Evolutionary conservation across 2,113 vertebrate genomes (phyloP).

Genomic region (Leuciscus idus): DNA sequence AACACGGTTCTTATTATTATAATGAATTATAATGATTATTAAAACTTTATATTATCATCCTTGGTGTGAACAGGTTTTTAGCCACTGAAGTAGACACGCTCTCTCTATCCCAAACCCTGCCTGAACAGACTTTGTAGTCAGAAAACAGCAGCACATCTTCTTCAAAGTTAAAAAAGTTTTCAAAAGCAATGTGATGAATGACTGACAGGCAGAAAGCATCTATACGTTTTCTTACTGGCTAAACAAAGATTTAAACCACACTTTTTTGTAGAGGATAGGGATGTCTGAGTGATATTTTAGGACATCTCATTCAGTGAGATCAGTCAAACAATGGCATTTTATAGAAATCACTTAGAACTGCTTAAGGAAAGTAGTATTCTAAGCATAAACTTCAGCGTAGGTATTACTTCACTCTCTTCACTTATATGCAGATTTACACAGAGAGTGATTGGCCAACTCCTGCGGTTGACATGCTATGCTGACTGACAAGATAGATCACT

Average conservation of each 20-base stretch:
- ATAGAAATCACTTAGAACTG: background rate
- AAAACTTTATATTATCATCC: background rate
- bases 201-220: background rate
- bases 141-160: background rate
- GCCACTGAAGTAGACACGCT: background rate
- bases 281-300: constrained; percentile 10
- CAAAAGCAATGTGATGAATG: background rate
- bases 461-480: background rate
- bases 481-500: constrained; percentile 8
- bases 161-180: background rate
- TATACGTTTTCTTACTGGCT: background rate
- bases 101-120: background rate
- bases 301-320: constrained; percentile 12
- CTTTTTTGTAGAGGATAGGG: background rate
- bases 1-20: background rate
- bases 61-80: background rate
- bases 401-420: background rate
- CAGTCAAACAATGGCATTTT: background rate
- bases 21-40: background rate
- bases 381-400: background rate
- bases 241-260: background rate
- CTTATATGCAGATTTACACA: constrained; percentile 9
- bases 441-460: background rate
- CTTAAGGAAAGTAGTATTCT: background rate
- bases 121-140: background rate